Evolutionary conservation across 1,140 invertebrate species (phyloP).

Genomic region (Teleopsis dalmanni): DNA sequence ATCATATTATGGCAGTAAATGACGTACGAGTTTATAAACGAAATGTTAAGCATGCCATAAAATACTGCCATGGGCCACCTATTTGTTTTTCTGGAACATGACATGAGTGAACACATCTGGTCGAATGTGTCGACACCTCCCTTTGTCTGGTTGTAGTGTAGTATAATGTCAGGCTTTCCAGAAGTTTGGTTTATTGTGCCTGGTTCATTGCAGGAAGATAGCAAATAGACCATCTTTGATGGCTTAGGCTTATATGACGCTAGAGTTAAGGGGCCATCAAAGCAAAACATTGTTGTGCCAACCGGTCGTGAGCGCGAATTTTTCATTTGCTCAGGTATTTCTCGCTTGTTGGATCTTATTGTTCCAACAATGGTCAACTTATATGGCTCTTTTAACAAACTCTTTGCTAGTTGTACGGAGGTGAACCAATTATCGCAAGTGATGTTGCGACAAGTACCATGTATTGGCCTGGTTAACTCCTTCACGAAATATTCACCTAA

Average conservation of each 20-base stretch:
- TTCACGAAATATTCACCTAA: not conserved
- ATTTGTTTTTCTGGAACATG: conserved; percentile 22
- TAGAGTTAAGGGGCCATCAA: conserved; percentile 1
- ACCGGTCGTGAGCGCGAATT: conserved; percentile 3
- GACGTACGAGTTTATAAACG: conserved; percentile 8
- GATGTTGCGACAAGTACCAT: not conserved
- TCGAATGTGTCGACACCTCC: conserved; percentile 47
- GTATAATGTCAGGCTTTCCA: conserved; percentile 42
- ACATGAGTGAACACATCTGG: conserved; percentile 39
- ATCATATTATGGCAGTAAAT: conserved; percentile 11
- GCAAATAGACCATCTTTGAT: conserved; percentile 20
- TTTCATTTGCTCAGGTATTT: not conserved
- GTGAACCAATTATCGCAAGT: too few relatives aligned
- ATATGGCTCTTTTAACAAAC: too few relatives aligned
- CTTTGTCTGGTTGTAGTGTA: conserved; percentile 45
- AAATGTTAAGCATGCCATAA: conserved; percentile 12
- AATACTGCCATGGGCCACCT: conserved; percentile 26
- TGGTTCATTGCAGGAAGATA: conserved; percentile 29
- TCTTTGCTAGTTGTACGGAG: not conserved
- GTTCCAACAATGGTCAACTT: too few relatives aligned
- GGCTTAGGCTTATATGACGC: not conserved
- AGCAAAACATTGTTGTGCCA: conserved; percentile 3
- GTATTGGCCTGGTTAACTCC: not conserved
- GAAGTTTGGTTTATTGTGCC: conserved; percentile 11
- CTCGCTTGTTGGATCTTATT: too few relatives aligned